These are phyloP conservation scores for Apodemia hepburni DNA, from an alignment of 2,888 invertebrate genomes.

Conservation along the genomic window DNA sequence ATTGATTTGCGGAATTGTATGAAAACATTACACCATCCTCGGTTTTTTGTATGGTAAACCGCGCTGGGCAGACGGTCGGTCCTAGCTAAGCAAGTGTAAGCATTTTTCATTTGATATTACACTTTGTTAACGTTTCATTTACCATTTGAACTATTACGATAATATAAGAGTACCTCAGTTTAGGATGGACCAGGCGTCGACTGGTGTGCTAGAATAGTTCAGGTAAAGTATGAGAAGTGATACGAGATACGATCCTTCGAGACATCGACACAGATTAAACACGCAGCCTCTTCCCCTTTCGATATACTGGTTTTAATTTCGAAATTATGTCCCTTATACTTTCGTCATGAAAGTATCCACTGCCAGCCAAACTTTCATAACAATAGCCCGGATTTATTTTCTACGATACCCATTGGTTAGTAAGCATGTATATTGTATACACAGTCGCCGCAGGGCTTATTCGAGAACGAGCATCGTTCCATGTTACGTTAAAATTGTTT, in stretches of 20 bases:
- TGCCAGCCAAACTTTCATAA: conserved; percentile 49
- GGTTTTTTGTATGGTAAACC: conserved; percentile 53
- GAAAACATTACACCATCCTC: conserved; percentile 64
- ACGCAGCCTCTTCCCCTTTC: conserved; percentile 60
- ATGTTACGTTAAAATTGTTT: conserved; percentile 71
- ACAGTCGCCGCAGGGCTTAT: conserved; percentile 77
- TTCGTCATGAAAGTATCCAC: conserved; percentile 32
- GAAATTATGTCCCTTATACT: conserved; percentile 34
- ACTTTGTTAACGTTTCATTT: conserved; percentile 78
- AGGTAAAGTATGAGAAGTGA: conserved; percentile 63
- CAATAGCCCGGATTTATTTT: conserved; percentile 73
- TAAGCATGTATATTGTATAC: conserved; percentile 45
- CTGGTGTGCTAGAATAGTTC: conserved; percentile 69
- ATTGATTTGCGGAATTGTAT: conserved; percentile 70
- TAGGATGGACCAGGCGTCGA: conserved; percentile 79
- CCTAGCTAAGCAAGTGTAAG: conserved; percentile 77
- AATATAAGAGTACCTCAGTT: conserved; percentile 76
- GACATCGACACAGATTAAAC: conserved; percentile 67
- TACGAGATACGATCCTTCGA: conserved; percentile 53
- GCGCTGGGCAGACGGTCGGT: conserved; percentile 64
- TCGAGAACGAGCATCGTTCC: conserved; percentile 68
- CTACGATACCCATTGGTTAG: conserved; percentile 54
- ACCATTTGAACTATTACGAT: conserved; percentile 76
- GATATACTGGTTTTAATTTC: conserved; percentile 37
- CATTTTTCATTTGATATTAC: conserved; percentile 75